Conservation (phyloP, 2,888 invertebrate species). For the Agrochola circellaris region DNA sequence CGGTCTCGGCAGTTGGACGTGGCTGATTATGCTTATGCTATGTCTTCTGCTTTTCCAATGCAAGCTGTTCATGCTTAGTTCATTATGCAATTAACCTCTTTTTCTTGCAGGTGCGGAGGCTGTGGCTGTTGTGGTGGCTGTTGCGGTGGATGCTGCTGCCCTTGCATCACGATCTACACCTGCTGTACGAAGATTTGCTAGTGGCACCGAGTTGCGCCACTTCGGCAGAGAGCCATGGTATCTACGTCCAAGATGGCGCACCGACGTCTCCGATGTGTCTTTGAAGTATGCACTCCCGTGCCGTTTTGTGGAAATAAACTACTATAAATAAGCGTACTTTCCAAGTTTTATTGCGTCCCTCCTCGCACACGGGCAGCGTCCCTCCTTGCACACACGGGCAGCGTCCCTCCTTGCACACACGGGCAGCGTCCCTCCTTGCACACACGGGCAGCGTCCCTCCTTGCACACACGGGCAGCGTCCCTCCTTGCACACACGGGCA, state of each 20-base stretch:
- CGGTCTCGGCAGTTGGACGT: too few relatives aligned
- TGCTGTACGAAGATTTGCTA: conserved; percentile 88
- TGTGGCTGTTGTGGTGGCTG: conserved; percentile 74
- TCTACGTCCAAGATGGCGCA: conserved; percentile 60
- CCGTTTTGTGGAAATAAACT: conserved; percentile 75
- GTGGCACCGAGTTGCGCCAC: conserved; percentile 28
- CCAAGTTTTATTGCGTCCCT: not conserved
- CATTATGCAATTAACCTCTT: too few relatives aligned
- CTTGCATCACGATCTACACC: conserved; percentile 84
- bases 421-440: too few relatives aligned
- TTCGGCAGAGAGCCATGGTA: conserved; percentile 59
- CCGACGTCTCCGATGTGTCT: conserved; percentile 43
- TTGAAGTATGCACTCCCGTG: conserved; percentile 53
- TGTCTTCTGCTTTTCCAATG: too few relatives aligned
- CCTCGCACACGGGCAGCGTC: not conserved
- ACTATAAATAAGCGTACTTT: conserved; percentile 20
- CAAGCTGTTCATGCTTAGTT: too few relatives aligned
- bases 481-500: too few relatives aligned
- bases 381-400: not conserved
- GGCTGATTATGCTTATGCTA: too few relatives aligned
- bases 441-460: too few relatives aligned
- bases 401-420: too few relatives aligned
- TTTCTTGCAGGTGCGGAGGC: conserved; percentile 77
- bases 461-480: too few relatives aligned
- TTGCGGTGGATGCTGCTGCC: conserved; percentile 75